Conservation (phyloP, 2,797 vertebrate genomes). For the Anabas testudineus region DNA sequence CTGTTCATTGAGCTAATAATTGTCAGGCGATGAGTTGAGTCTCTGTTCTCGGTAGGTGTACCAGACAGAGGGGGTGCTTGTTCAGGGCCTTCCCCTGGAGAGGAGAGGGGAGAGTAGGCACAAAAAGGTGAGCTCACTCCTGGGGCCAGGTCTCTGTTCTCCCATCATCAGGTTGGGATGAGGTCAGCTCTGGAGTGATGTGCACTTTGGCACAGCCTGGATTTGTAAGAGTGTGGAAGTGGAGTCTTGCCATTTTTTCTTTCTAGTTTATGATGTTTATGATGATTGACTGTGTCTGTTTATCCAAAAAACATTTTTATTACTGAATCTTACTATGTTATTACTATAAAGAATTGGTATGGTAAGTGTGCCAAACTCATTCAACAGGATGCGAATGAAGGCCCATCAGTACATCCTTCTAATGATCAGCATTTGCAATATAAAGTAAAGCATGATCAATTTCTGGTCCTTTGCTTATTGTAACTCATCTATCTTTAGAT, state of each 20-base stretch:
- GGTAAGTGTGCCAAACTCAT: slow-evolving; percentile 6
- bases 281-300: slow-evolving; percentile 20
- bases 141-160: slow-evolving; percentile 57
- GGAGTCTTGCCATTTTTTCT: slow-evolving; percentile 19
- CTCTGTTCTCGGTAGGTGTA: slow-evolving; percentile 58
- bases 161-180: slow-evolving; percentile 52
- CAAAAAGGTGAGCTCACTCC: slow-evolving; percentile 47
- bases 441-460: neutral
- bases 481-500: slow-evolving; percentile 16
- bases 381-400: slow-evolving; percentile 7
- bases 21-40: slow-evolving; percentile 45
- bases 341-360: slow-evolving; percentile 9
- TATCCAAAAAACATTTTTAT: slow-evolving; percentile 10
- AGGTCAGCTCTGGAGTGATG: slow-evolving; percentile 57
- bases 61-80: slow-evolving; percentile 64
- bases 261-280: slow-evolving; percentile 15
- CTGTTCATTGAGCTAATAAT: slow-evolving; percentile 53
- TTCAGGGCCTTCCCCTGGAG: slow-evolving; percentile 50
- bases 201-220: slow-evolving; percentile 7
- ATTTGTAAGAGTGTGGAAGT: slow-evolving; percentile 24
- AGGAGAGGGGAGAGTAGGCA: slow-evolving; percentile 32
- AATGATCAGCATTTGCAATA: slow-evolving; percentile 17
- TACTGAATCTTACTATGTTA: slow-evolving; percentile 12
- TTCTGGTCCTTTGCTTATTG: neutral
- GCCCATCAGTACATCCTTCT: slow-evolving; percentile 14